These are phyloP conservation scores for Oscheius sp. DNA, from an alignment of 2,888 invertebrate genomes.

Conservation along the genomic window DNA sequence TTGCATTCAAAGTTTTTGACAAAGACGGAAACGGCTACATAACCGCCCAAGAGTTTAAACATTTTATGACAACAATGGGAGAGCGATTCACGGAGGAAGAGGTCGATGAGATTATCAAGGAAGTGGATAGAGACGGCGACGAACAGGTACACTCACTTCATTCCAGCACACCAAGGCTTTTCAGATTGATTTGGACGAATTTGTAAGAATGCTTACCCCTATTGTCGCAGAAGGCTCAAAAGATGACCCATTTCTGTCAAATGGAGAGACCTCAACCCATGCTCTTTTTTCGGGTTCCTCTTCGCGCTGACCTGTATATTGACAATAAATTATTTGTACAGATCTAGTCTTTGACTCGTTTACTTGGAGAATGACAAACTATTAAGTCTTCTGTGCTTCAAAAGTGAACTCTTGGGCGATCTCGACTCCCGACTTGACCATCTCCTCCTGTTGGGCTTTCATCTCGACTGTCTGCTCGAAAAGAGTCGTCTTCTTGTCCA, in stretches of 20 bases:
- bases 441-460: too few relatives aligned
- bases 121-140: conserved; percentile 73
- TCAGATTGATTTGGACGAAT: conserved; percentile 73
- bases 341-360: too few relatives aligned
- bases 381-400: too few relatives aligned
- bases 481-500: too few relatives aligned
- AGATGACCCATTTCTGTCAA: conserved; percentile 63
- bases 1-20: conserved; percentile 68
- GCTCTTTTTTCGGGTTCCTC: too few relatives aligned
- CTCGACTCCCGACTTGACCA: too few relatives aligned
- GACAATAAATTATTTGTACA: too few relatives aligned
- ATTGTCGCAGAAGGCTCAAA: conserved; percentile 72
- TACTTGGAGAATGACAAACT: too few relatives aligned
- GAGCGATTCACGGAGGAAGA: conserved; percentile 73
- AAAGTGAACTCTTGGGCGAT: too few relatives aligned
- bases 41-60: conserved; percentile 73
- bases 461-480: too few relatives aligned
- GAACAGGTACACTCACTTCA: conserved; percentile 61
- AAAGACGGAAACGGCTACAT: conserved; percentile 73
- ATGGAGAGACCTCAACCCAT: too few relatives aligned
- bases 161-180: conserved; percentile 14
- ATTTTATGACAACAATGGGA: conserved; percentile 73
- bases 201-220: conserved; percentile 73
- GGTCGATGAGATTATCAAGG: conserved; percentile 73
- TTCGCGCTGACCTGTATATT: too few relatives aligned